phyloP scores from a whole-genome alignment of 2,888 invertebrate genomes.

The Latrodectus hesperus region DNA sequence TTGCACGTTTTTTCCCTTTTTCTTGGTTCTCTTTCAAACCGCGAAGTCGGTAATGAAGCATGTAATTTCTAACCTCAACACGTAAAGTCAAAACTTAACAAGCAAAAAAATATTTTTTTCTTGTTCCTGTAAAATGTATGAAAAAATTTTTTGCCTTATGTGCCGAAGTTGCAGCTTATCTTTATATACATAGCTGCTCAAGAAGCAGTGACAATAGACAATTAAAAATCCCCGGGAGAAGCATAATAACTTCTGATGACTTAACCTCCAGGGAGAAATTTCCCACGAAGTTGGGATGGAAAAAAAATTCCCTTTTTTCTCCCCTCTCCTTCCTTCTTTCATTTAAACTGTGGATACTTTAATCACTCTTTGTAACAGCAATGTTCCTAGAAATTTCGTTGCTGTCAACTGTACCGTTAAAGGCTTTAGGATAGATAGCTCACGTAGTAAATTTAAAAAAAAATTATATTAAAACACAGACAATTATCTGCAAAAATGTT shows the following conservation, averaged over 20 bases:
- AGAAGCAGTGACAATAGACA: slow-evolving; percentile 58
- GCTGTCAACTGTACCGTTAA: not conserved
- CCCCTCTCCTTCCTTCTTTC: slow-evolving; percentile 11
- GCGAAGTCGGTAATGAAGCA: slow-evolving; percentile 64
- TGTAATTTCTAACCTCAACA: slow-evolving; percentile 68
- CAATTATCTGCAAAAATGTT: too few relatives aligned
- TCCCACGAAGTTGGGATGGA: slow-evolving; percentile 17
- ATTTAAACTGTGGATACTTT: slow-evolving; percentile 53
- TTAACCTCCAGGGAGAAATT: slow-evolving; percentile 61
- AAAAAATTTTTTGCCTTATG: slow-evolving; percentile 34
- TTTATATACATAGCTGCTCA: slow-evolving; percentile 58
- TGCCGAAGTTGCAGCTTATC: slow-evolving; percentile 42
- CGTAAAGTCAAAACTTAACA: slow-evolving; percentile 52
- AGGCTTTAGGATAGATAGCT: too few relatives aligned
- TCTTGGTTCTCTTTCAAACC: slow-evolving; percentile 41
- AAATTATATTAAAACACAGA: too few relatives aligned
- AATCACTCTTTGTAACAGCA: slow-evolving; percentile 52
- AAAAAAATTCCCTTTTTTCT: slow-evolving; percentile 2
- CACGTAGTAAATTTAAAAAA: too few relatives aligned
- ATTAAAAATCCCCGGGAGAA: slow-evolving; percentile 60
- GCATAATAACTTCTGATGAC: slow-evolving; percentile 67
- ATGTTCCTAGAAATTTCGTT: not conserved
- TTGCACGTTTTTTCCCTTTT: slow-evolving; percentile 21
- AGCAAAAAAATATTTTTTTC: slow-evolving; percentile 8
- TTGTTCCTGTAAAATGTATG: slow-evolving; percentile 14